Evolutionary conservation across 2,888 invertebrate species (phyloP), one percentile per base, ranked within the genome.

Genomic region (Catotricha subobsoleta): DNA sequence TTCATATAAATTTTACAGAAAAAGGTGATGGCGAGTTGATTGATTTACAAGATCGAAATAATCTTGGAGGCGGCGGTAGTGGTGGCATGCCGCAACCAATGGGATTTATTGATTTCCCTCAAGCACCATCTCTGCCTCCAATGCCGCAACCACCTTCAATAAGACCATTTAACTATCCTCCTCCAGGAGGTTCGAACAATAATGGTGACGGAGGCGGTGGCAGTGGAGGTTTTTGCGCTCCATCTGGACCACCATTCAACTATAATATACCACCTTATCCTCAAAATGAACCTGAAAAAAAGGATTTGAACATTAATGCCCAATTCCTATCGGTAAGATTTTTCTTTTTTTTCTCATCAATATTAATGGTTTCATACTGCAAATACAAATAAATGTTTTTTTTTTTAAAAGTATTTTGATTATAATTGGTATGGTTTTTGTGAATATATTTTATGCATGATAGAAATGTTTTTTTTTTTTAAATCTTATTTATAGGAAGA

Each of bases 81-180:
- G 47, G 46, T 13, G 69, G 72, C 5, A 23, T 19, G n/a, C 79
- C 82, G 5, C 74, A 76, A 46, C 80, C 80, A 25, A 72, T 76
- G 42, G 87, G 87, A 1, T 88, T 88, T 56, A 75, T 83, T 48
- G 86, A 82, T 1, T 87, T 72, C 59, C 84, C 87, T 2, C 72
- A 70, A 45, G 70, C 76, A 43, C 81, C 83, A 2, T 56, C 69
- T 9, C 59, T 80, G 51, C 77, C 80, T 3, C 58, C 62, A 37
- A 49, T 65, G 60, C 66, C 68, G 1, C 52, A 63, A n/a, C 68
- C 69, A 1, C 67, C 67, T 15, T 64, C 62, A 29, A 64, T 53
- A 43, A 67, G 64, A 45, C 75, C 78, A 1, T 82, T 80, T 52
- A 71, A 66, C 52, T 83, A 81, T 62, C 82, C 62, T 29, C 52